Conservation (phyloP, 2,888 invertebrate species). For the Tenthredo mesomela region DNA sequence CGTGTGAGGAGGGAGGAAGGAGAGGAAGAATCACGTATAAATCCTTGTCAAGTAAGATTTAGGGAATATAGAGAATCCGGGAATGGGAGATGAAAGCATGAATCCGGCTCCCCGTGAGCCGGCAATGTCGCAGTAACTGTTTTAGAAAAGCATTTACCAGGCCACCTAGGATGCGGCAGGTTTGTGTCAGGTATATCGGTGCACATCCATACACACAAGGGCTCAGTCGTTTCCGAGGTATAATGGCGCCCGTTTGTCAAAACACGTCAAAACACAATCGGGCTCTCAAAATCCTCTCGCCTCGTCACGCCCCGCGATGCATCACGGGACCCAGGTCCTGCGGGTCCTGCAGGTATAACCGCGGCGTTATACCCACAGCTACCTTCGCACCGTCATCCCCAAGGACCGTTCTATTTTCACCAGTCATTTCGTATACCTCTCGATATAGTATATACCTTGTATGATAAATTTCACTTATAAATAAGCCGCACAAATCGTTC, state of each 20-base stretch:
- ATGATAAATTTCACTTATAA: neutral
- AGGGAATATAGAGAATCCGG: constrained; percentile 17
- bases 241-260: constrained; percentile 77
- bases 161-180: constrained; percentile 42
- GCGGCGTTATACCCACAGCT: constrained; percentile 26
- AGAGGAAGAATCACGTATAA: neutral
- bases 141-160: constrained; percentile 44
- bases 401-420: constrained; percentile 19
- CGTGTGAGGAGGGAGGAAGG: neutral
- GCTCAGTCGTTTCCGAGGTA: constrained; percentile 55
- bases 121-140: constrained; percentile 28
- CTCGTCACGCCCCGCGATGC: constrained; percentile 74
- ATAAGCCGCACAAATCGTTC: neutral
- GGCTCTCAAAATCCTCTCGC: constrained; percentile 67
- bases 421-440: constrained; percentile 23
- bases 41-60: constrained; percentile 20
- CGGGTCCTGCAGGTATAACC: constrained; percentile 16
- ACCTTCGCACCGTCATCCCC: constrained; percentile 41
- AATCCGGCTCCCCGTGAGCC: constrained; percentile 20
- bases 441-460: neutral
- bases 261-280: constrained; percentile 77
- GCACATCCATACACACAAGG: constrained; percentile 5
- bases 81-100: constrained; percentile 28
- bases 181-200: constrained; percentile 35
- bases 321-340: constrained; percentile 63